These are phyloP conservation scores for Leuciscus idus DNA, from an alignment of 2,113 vertebrate species.

Conservation along the genomic window DNA sequence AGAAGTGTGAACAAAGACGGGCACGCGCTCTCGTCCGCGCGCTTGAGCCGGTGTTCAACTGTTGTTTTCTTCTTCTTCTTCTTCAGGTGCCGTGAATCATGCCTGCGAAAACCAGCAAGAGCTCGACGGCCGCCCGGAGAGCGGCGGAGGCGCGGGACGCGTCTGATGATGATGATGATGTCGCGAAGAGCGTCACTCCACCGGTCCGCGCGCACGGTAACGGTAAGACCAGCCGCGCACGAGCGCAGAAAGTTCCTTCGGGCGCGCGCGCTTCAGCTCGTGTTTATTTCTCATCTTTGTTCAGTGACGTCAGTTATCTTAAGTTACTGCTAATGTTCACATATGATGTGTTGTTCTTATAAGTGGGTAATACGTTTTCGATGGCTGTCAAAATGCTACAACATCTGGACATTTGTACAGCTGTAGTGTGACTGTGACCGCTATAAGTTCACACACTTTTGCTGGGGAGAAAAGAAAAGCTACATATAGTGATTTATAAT, in stretches of 20 bases:
- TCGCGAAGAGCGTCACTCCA: background rate
- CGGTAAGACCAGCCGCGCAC: background rate
- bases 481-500: background rate
- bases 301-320: too few relatives aligned
- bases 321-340: too few relatives aligned
- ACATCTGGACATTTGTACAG: background rate
- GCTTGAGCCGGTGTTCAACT: background rate
- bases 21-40: background rate
- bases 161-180: background rate
- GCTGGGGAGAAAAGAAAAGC: background rate
- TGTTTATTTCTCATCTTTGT: too few relatives aligned
- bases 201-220: background rate
- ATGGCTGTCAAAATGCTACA: background rate
- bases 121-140: conserved; percentile 6
- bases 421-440: background rate
- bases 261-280: too few relatives aligned
- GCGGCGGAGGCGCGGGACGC: background rate
- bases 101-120: conserved; percentile 9
- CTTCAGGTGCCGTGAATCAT: background rate
- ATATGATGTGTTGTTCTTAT: too few relatives aligned
- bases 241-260: background rate
- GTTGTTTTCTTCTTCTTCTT: background rate
- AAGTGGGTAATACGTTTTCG: too few relatives aligned
- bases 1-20: background rate
- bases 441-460: background rate